Percentiles rank a stretch among this genome's conserved stretches.
Evolutionary conservation across 2,888 invertebrate genomes (phyloP).

Genomic region (Ferrisia virgata): DNA sequence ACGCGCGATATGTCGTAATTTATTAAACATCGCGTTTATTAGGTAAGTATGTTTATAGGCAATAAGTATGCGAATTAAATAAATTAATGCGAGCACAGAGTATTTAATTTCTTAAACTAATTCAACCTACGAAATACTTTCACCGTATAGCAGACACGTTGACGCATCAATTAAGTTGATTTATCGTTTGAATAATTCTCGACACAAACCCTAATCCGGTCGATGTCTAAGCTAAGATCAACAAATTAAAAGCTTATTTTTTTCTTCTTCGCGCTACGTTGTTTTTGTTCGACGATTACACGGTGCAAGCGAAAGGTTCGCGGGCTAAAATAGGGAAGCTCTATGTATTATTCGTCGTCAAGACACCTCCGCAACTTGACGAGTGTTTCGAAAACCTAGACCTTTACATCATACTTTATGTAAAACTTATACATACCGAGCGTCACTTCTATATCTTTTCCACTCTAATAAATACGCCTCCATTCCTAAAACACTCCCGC

Average conservation of each 20-base stretch:
- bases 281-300: not conserved
- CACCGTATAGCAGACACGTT: not conserved
- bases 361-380: not conserved
- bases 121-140: not conserved
- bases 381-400: not conserved
- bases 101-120: not conserved
- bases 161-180: constrained; percentile 14
- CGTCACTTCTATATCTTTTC: not conserved
- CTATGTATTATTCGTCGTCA: not conserved
- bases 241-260: not conserved
- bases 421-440: not conserved
- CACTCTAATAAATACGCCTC: not conserved
- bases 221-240: not conserved
- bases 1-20: no score
- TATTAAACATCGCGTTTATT: not conserved
- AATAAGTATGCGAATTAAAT: no score
- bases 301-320: not conserved
- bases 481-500: not conserved
- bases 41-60: no score
- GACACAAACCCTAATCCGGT: not conserved
- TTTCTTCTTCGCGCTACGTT: not conserved
- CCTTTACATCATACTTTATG: not conserved
- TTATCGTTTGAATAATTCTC: not conserved
- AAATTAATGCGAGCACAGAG: not conserved
- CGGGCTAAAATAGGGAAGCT: not conserved